These are phyloP conservation scores for Gymnodraco acuticeps DNA, from an alignment of 2,797 vertebrate genomes.

Conservation along the genomic window DNA sequence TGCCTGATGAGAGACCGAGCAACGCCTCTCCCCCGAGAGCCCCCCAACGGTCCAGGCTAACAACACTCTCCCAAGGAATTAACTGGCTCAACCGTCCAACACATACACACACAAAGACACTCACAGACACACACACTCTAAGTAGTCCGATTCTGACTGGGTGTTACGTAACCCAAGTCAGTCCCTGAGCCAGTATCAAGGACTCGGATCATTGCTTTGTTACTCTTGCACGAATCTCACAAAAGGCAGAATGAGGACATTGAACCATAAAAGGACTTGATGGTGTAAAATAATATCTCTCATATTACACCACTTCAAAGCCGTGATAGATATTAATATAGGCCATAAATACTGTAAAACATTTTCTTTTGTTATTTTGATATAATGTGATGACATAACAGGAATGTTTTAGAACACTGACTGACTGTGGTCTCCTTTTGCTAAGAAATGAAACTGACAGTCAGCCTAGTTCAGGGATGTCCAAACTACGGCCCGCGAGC, in stretches of 20 bases:
- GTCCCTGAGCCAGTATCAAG: constrained; percentile 52
- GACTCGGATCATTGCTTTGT: constrained; percentile 62
- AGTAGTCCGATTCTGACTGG: constrained; percentile 43
- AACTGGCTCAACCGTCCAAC: constrained; percentile 54
- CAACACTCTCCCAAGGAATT: constrained; percentile 74
- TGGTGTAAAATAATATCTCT: constrained; percentile 34
- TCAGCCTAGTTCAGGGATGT: too few relatives aligned
- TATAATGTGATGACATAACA: constrained; percentile 1
- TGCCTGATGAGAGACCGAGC: constrained; percentile 74
- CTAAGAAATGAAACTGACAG: too few relatives aligned
- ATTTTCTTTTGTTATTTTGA: neutral
- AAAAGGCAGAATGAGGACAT: constrained; percentile 32
- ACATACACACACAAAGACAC: constrained; percentile 12
- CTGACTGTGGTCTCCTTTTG: too few relatives aligned
- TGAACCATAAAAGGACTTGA: constrained; percentile 26
- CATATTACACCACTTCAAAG: constrained; percentile 19
- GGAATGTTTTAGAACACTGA: neutral
- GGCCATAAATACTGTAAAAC: constrained; percentile 20
- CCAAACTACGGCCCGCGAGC: too few relatives aligned
- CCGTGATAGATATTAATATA: neutral
- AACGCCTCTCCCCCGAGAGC: constrained; percentile 69
- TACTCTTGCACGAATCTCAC: constrained; percentile 39
- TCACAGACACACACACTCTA: neutral
- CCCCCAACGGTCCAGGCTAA: constrained; percentile 71
- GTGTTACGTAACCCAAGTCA: constrained; percentile 56